Evolutionary conservation across 2,888 invertebrate species (phyloP).

Genomic region (Lasioglossum pauxillum): DNA sequence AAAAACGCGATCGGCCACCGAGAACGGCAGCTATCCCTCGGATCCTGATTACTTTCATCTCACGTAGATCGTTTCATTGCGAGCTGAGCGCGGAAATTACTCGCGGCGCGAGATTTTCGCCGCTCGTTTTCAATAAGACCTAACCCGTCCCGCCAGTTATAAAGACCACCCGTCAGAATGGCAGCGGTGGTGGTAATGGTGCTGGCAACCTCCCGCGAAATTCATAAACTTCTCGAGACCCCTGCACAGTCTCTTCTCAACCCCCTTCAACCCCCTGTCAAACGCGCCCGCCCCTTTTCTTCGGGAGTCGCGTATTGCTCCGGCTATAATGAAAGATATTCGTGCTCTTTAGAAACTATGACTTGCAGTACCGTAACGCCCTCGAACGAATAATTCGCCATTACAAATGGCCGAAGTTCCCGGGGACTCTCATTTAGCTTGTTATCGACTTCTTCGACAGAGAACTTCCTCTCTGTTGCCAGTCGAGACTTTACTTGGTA

Average conservation of each 20-base stretch:
- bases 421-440: slow-evolving; percentile 75
- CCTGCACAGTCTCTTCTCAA: neutral
- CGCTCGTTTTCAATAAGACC: slow-evolving; percentile 55
- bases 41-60: slow-evolving; percentile 70
- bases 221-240: slow-evolving; percentile 73
- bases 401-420: slow-evolving; percentile 81
- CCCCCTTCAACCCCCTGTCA: neutral
- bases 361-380: slow-evolving; percentile 75
- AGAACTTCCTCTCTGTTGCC: slow-evolving; percentile 48
- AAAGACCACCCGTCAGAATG: slow-evolving; percentile 63
- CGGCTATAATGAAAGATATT: slow-evolving; percentile 73
- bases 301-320: slow-evolving; percentile 54
- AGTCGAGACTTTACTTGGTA: slow-evolving; percentile 16
- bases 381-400: slow-evolving; percentile 78
- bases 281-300: slow-evolving; percentile 45
- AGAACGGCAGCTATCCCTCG: slow-evolving; percentile 40
- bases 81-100: slow-evolving; percentile 65
- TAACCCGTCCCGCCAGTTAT: slow-evolving; percentile 34
- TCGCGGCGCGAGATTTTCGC: slow-evolving; percentile 61
- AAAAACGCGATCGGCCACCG: slow-evolving; percentile 48
- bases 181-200: neutral
- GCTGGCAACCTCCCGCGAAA: slow-evolving; percentile 66
- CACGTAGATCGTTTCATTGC: slow-evolving; percentile 70
- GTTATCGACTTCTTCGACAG: slow-evolving; percentile 77
- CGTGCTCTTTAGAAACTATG: slow-evolving; percentile 75